phyloP scores from a whole-genome alignment of 1,140 invertebrate species.

The Idris sp. region DNA sequence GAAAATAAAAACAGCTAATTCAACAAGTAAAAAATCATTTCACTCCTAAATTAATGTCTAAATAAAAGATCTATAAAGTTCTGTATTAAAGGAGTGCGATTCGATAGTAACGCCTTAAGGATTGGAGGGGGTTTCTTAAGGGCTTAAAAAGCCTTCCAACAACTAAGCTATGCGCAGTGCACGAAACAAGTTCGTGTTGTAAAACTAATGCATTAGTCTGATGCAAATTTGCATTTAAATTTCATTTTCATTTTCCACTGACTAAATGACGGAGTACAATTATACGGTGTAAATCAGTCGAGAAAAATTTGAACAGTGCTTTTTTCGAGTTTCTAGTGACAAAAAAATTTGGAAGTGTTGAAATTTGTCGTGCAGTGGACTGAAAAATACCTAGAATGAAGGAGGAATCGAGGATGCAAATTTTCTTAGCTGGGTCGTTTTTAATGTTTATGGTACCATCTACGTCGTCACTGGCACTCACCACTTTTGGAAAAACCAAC shows the following conservation, averaged over 20 bases:
- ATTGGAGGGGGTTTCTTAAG: slow-evolving; percentile 66
- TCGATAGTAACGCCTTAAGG: slow-evolving; percentile 65
- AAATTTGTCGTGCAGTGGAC: slow-evolving; percentile 34
- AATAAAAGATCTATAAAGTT: slow-evolving; percentile 19
- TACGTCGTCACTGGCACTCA: slow-evolving; percentile 80
- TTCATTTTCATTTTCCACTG: slow-evolving; percentile 10
- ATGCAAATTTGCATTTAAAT: slow-evolving; percentile 7
- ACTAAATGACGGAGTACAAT: slow-evolving; percentile 6
- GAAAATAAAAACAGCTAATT: too few species aligned
- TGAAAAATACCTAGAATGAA: slow-evolving; percentile 59
- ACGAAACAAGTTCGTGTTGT: slow-evolving; percentile 64
- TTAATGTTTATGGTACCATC: slow-evolving; percentile 71
- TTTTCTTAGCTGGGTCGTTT: slow-evolving; percentile 61
- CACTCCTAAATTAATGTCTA: too few species aligned
- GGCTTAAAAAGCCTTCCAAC: slow-evolving; percentile 74
- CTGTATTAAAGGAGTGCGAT: slow-evolving; percentile 48
- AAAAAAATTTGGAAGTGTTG: neutral
- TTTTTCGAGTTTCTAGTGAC: too few species aligned
- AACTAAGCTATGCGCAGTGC: slow-evolving; percentile 73
- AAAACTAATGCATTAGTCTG: slow-evolving; percentile 48
- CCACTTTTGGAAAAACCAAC: slow-evolving; percentile 84
- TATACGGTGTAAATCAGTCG: too few species aligned
- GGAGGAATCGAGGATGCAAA: slow-evolving; percentile 45
- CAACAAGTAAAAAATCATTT: too few species aligned
- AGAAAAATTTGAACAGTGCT: too few species aligned